phyloP scores from a whole-genome alignment of 2,113 vertebrate species.

The Paradoxurus hermaphroditus region DNA sequence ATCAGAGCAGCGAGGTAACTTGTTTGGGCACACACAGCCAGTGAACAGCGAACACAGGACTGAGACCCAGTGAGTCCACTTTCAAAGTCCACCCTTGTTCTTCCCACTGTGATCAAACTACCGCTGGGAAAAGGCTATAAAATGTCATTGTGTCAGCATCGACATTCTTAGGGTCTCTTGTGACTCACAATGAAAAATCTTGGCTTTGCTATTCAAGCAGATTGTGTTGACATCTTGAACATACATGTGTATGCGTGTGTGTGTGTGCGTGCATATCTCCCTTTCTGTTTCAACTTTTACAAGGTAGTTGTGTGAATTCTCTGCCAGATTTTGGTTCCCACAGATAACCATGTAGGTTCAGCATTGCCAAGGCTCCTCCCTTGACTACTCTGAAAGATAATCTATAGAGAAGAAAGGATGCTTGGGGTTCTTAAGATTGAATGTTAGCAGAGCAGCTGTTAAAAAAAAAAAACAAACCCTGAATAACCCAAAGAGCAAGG shows the following conservation, averaged over 20 bases:
- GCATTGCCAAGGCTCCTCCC: background rate
- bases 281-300: background rate
- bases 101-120: background rate
- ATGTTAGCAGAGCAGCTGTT: background rate
- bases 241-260: background rate
- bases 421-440: background rate
- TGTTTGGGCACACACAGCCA: background rate
- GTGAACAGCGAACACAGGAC: background rate
- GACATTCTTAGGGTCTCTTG: background rate
- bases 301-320: background rate
- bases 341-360: background rate
- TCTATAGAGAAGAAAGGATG: background rate
- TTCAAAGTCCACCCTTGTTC: background rate
- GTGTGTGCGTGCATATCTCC: background rate
- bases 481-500: background rate
- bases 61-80: background rate
- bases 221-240: conserved; percentile 1
- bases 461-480: background rate
- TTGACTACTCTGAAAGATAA: background rate
- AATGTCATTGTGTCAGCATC: background rate
- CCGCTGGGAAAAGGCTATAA: background rate
- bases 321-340: conserved; percentile 12
- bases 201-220: conserved; percentile 25
- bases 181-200: conserved; percentile 26
- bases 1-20: background rate